phyloP scores from a whole-genome alignment of 2,888 invertebrate genomes.

The Drosophila anomelani region DNA sequence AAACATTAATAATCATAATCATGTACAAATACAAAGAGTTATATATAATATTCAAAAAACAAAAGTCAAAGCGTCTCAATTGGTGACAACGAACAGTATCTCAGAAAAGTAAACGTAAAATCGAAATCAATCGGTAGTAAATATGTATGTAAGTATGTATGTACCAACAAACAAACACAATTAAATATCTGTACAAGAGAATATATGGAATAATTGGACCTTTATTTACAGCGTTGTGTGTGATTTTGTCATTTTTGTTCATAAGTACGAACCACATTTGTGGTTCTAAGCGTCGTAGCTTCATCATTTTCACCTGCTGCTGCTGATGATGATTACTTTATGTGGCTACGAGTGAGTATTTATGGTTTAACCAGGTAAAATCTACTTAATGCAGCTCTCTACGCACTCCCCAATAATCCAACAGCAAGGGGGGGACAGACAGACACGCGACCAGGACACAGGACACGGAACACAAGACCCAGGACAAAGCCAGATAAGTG shows the following conservation, averaged over 20 bases:
- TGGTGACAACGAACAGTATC: constrained; percentile 70
- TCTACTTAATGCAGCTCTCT: constrained; percentile 39
- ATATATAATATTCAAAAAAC: constrained; percentile 62
- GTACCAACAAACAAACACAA: constrained; percentile 75
- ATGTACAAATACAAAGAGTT: constrained; percentile 74
- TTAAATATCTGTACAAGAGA: constrained; percentile 75
- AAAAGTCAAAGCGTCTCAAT: constrained; percentile 73
- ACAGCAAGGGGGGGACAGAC: constrained; percentile 3
- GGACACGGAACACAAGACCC: not conserved
- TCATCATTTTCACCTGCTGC: constrained; percentile 17
- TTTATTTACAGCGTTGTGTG: constrained; percentile 68
- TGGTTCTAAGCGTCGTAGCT: constrained; percentile 14
- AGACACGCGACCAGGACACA: constrained; percentile 25
- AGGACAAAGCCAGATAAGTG: constrained; percentile 34
- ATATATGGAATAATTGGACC: constrained; percentile 56
- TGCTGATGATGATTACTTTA: constrained; percentile 36
- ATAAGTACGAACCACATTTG: constrained; percentile 26
- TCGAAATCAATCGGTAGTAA: constrained; percentile 48
- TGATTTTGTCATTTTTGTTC: constrained; percentile 53
- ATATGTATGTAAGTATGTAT: constrained; percentile 61
- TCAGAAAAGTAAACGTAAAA: constrained; percentile 55
- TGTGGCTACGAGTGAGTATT: constrained; percentile 47
- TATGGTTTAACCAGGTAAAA: constrained; percentile 52
- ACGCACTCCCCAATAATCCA: constrained; percentile 14
- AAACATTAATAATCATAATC: constrained; percentile 78